phyloP scores from a whole-genome alignment of 2,888 invertebrate species.

The Drosophila hawaiiensis region DNA sequence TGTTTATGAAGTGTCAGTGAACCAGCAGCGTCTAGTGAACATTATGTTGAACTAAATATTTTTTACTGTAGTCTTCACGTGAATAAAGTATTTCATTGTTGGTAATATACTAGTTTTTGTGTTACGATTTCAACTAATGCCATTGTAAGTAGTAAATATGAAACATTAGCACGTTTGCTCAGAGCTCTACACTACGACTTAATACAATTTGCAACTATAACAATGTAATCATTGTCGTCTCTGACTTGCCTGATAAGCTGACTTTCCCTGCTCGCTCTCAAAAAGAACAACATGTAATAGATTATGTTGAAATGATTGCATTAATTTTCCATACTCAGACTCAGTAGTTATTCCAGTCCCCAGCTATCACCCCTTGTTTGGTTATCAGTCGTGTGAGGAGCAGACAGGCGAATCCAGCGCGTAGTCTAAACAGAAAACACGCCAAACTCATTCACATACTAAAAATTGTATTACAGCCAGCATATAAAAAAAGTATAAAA shows the following conservation, averaged over 20 bases:
- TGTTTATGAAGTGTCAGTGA: not conserved
- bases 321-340: constrained; percentile 40
- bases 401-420: constrained; percentile 6
- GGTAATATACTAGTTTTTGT: not conserved
- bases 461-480: constrained; percentile 10
- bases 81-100: not conserved
- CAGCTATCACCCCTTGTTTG: not conserved
- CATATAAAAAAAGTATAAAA: not conserved
- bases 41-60: not conserved
- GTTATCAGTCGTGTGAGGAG: constrained; percentile 40
- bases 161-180: constrained; percentile 6
- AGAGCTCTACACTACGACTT: not conserved
- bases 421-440: constrained; percentile 19
- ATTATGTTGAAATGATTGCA: constrained; percentile 57
- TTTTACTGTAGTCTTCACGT: not conserved
- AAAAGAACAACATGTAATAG: constrained; percentile 30
- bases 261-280: not conserved
- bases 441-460: not conserved
- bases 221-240: constrained; percentile 11
- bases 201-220: constrained; percentile 1
- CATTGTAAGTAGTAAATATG: not conserved
- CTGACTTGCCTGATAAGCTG: not conserved
- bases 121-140: not conserved
- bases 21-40: not conserved
- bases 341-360: not conserved